Conservation (phyloP, 2,888 invertebrate genomes). For the Campaea margaritaria region DNA sequence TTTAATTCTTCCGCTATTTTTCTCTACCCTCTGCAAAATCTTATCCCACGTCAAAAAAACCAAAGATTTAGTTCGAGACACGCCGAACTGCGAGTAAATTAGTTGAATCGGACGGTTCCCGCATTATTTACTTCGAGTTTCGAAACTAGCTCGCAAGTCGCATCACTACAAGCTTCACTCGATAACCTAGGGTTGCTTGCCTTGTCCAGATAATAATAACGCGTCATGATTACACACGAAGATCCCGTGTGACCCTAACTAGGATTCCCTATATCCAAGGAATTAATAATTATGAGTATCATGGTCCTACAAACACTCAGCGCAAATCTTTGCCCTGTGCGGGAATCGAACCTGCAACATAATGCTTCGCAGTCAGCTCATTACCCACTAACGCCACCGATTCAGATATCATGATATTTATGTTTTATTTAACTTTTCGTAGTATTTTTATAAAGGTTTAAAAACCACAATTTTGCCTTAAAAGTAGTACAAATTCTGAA, state of each 20-base stretch:
- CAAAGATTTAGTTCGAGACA: not conserved
- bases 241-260: no score
- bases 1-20: not conserved
- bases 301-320: no score
- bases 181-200: constrained; percentile 16
- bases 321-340: no score
- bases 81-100: constrained; percentile 11
- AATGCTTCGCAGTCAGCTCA: no score
- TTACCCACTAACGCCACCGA: no score
- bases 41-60: not conserved
- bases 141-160: constrained; percentile 20
- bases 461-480: not conserved
- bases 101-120: constrained; percentile 7
- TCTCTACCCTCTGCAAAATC: not conserved
- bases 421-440: no score
- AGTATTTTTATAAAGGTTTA: not conserved
- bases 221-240: no score
- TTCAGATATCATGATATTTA: no score
- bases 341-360: no score
- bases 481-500: no score
- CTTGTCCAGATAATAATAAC: not conserved
- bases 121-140: constrained; percentile 19
- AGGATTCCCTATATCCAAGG: no score
- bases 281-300: no score
- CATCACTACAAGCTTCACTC: constrained; percentile 21